Percentiles rank a stretch among this genome's conserved stretches.
These are phyloP conservation scores for Orthosia gothica DNA, from an alignment of 2,888 invertebrate genomes.

Conservation along the genomic window DNA sequence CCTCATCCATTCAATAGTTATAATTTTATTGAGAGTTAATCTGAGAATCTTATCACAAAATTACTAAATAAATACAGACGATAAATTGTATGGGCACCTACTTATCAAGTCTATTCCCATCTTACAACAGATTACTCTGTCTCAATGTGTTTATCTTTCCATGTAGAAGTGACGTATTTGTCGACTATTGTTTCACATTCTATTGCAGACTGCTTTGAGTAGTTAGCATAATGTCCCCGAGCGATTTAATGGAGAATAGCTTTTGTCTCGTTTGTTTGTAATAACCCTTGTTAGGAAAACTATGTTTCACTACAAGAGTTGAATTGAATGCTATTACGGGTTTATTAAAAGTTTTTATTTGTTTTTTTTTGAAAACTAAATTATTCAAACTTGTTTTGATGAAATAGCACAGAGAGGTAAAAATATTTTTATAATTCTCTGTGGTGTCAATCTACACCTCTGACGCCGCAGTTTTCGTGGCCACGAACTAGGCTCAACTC, in stretches of 20 bases:
- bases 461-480: no score
- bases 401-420: no score
- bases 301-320: neutral
- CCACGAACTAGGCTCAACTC: no score
- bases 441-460: no score
- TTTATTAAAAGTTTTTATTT: neutral
- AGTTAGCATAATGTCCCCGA: constrained; percentile 24
- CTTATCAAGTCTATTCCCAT: constrained; percentile 17
- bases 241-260: constrained; percentile 26
- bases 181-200: constrained; percentile 56
- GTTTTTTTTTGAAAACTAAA: no score
- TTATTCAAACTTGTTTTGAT: no score
- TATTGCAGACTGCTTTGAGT: constrained; percentile 28
- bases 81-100: neutral
- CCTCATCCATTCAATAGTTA: neutral
- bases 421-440: no score
- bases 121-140: constrained; percentile 19
- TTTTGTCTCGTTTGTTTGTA: constrained; percentile 11
- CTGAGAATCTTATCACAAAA: neutral
- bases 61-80: neutral
- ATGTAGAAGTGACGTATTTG: constrained; percentile 65
- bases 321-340: neutral
- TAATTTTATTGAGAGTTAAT: neutral
- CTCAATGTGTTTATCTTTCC: constrained; percentile 60
- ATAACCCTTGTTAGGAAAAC: neutral